These are phyloP conservation scores for Terebella lapidaria DNA, from an alignment of 2,888 invertebrate species.

Conservation along the genomic window DNA sequence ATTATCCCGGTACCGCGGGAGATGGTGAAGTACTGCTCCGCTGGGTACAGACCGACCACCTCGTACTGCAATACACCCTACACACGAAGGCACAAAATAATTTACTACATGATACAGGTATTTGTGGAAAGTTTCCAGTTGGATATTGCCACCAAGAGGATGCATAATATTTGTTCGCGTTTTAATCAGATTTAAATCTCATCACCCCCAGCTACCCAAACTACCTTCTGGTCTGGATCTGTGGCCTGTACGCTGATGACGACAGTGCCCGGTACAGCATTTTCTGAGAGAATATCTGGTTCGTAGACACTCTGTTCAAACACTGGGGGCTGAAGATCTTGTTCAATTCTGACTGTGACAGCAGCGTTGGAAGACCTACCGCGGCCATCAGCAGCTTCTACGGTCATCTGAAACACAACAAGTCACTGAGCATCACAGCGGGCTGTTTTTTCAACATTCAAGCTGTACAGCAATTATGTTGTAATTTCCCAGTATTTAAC, in stretches of 20 bases:
- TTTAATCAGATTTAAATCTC: too few relatives aligned
- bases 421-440: slow-evolving; percentile 1
- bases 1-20: slow-evolving; percentile 24
- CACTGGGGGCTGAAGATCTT: slow-evolving; percentile 22
- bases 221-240: slow-evolving; percentile 34
- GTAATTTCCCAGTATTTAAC: not conserved
- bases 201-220: too few relatives aligned
- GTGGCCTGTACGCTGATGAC: slow-evolving; percentile 31
- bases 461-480: too few relatives aligned
- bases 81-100: slow-evolving; percentile 4
- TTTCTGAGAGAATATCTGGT: slow-evolving; percentile 19
- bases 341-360: slow-evolving; percentile 18
- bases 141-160: too few relatives aligned
- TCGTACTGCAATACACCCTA: slow-evolving; percentile 36
- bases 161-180: too few relatives aligned
- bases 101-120: too few relatives aligned
- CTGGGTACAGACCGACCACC: slow-evolving; percentile 35
- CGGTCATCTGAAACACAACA: slow-evolving; percentile 20
- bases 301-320: slow-evolving; percentile 21
- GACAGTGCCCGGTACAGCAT: slow-evolving; percentile 19
- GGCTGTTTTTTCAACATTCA: too few relatives aligned
- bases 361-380: slow-evolving; percentile 18
- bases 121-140: too few relatives aligned
- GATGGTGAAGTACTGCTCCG: slow-evolving; percentile 34
- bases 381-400: slow-evolving; percentile 19